These are phyloP conservation scores for Clinocottus analis DNA, from an alignment of 2,113 vertebrate species.

Conservation along the genomic window DNA sequence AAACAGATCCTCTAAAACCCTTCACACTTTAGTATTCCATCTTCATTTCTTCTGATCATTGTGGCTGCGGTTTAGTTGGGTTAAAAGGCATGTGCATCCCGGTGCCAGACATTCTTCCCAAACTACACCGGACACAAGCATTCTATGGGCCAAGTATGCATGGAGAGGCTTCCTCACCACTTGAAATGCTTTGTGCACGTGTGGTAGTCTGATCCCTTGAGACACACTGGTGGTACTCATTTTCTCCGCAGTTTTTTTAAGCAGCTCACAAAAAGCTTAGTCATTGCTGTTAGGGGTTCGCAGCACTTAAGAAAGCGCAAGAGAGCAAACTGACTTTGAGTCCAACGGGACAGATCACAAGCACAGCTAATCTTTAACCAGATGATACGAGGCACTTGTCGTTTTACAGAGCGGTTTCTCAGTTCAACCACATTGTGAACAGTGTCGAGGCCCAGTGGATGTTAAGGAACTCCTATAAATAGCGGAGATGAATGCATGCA, in stretches of 20 bases:
- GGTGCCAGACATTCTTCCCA: constrained; percentile 13
- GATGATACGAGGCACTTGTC: background rate
- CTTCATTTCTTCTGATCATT: background rate
- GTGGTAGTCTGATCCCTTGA: background rate
- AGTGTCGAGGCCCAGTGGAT: background rate
- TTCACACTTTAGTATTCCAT: background rate
- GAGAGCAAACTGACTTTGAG: constrained; percentile 11
- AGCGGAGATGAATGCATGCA: background rate
- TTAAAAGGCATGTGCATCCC: background rate
- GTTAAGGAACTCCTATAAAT: too few relatives aligned
- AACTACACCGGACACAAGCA: background rate
- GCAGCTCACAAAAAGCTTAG: background rate
- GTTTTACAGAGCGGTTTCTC: constrained; percentile 7
- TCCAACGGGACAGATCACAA: background rate
- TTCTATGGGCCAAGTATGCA: background rate
- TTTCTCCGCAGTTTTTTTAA: constrained; percentile 9
- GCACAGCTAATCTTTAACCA: constrained; percentile 44
- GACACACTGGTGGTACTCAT: background rate
- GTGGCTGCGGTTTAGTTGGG: background rate
- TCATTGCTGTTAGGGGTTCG: background rate
- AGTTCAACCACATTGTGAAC: background rate
- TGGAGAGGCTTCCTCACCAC: background rate
- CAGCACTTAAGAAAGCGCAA: background rate
- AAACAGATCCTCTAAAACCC: background rate
- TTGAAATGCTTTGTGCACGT: background rate